Conservation (phyloP, 1,140 invertebrate species). For the Brachionus paranguensis region DNA sequence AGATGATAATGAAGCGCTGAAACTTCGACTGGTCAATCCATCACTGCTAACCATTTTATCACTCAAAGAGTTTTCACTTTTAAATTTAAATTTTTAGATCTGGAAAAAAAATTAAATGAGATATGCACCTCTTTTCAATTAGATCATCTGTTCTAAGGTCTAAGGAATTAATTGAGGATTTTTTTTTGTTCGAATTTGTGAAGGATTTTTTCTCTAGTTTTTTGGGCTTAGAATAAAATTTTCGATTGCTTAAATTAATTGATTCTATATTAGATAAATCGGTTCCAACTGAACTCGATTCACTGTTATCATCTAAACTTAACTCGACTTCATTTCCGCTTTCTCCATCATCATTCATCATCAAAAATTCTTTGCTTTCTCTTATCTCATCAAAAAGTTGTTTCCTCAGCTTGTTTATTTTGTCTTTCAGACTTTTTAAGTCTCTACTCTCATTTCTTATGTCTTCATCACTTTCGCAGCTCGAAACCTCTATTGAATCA, state of each 20-base stretch:
- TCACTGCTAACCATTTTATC: constrained; percentile 21
- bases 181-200: not conserved
- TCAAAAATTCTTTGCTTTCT: not conserved
- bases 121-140: not conserved
- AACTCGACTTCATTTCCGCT: constrained; percentile 13
- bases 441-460: not conserved
- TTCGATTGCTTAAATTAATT: not conserved
- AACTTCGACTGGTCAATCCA: not conserved
- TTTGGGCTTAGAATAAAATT: not conserved
- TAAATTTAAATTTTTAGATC: not conserved
- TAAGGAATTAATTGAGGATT: not conserved
- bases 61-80: not conserved
- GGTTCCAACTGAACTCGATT: not conserved
- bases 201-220: not conserved
- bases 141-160: not conserved
- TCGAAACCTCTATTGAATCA: not conserved
- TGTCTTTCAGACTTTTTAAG: not conserved
- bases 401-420: not conserved
- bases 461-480: not conserved
- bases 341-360: not conserved
- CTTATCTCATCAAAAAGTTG: not conserved
- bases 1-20: not conserved
- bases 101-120: not conserved
- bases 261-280: constrained; percentile 3
- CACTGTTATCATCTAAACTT: not conserved